These are phyloP conservation scores for Paguma larvata DNA, from an alignment of 2,797 vertebrate species.

Conservation along the genomic window DNA sequence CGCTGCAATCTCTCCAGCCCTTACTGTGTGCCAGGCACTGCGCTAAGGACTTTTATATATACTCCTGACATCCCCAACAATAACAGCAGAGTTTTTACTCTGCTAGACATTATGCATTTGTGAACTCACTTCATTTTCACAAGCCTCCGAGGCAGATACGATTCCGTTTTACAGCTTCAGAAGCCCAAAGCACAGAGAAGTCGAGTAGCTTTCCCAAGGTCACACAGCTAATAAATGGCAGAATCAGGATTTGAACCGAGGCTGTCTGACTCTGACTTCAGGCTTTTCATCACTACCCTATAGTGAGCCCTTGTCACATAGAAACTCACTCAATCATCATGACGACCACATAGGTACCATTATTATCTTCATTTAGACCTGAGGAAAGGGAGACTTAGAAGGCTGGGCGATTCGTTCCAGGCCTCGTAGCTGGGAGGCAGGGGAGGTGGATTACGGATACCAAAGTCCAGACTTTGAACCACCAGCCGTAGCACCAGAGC, in stretches of 20 bases:
- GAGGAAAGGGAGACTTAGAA: not conserved
- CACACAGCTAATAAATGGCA: not conserved
- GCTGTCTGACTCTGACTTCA: not conserved
- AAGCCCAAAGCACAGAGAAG: not conserved
- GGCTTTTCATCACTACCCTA: not conserved
- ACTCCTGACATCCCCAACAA: not conserved
- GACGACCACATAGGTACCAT: not conserved
- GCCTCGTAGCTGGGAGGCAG: not conserved
- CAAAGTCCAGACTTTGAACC: not conserved
- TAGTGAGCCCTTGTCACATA: not conserved
- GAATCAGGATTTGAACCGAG: constrained; percentile 11
- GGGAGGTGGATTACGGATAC: not conserved
- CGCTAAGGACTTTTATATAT: not conserved
- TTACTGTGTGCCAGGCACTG: not conserved
- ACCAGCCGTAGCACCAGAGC: not conserved
- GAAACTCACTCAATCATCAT: not conserved
- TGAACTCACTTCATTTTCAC: not conserved
- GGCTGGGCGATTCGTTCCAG: not conserved
- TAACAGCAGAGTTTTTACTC: not conserved
- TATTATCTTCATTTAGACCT: not conserved
- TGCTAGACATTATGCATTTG: not conserved
- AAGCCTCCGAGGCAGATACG: not conserved
- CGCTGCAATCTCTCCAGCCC: not conserved
- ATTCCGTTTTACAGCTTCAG: constrained; percentile 2
- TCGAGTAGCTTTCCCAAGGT: not conserved